Conservation (phyloP, 2,797 vertebrate genomes). For the Neosalanx taihuensis region DNA sequence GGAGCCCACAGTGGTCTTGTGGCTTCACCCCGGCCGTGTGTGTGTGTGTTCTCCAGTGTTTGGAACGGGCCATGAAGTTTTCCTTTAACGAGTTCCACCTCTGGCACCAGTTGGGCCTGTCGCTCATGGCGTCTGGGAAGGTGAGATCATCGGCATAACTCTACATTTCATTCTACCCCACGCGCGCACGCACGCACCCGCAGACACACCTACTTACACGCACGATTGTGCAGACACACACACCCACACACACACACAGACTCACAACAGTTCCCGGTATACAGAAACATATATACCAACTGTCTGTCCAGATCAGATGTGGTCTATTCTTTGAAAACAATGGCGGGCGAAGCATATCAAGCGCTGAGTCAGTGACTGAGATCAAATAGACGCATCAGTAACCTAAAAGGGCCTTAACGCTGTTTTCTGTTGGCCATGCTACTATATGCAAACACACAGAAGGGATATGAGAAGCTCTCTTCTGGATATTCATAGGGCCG, state of each 20-base stretch:
- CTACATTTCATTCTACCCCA: not conserved
- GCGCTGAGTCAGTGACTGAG: no score
- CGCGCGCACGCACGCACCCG: slow-evolving; percentile 2
- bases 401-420: no score
- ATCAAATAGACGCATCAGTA: no score
- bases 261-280: slow-evolving; percentile 24
- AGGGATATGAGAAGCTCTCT: no score
- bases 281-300: not conserved
- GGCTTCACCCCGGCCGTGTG: slow-evolving; percentile 1
- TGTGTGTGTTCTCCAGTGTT: slow-evolving; percentile 75
- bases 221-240: slow-evolving; percentile 1
- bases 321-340: no score
- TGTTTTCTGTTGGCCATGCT: no score
- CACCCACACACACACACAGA: slow-evolving; percentile 7
- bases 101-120: slow-evolving; percentile 95
- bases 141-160: slow-evolving; percentile 74
- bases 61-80: slow-evolving; percentile 97
- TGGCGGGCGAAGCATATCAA: no score
- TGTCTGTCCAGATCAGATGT: not conserved
- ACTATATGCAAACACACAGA: no score
- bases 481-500: not conserved
- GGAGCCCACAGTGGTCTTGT: slow-evolving; percentile 19
- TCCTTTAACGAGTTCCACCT: slow-evolving; percentile 96
- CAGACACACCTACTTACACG: slow-evolving; percentile 6
- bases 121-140: slow-evolving; percentile 94